These are phyloP conservation scores for Ecdyonurus torrentis DNA, from an alignment of 2,888 invertebrate genomes.

Conservation along the genomic window DNA sequence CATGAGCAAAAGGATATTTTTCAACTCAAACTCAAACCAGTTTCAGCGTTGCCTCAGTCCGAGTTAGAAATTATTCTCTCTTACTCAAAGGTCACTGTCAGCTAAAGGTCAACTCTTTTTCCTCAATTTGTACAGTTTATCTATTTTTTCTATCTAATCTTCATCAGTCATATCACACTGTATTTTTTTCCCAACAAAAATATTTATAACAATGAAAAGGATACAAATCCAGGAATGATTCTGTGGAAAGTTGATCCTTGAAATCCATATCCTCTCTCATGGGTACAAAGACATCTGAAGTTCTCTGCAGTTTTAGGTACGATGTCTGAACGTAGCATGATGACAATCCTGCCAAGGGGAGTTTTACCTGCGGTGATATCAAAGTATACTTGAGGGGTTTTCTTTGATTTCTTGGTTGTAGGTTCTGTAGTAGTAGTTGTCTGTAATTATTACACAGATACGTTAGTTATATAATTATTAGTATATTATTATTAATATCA, in stretches of 20 bases:
- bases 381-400: slow-evolving; percentile 87
- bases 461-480: too few species aligned
- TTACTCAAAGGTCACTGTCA: too few species aligned
- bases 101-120: too few species aligned
- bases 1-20: too few species aligned
- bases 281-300: slow-evolving; percentile 81
- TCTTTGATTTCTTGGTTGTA: slow-evolving; percentile 29
- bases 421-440: slow-evolving; percentile 16
- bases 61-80: too few species aligned
- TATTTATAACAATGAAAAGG: slow-evolving; percentile 28
- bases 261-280: slow-evolving; percentile 93
- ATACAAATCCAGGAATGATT: slow-evolving; percentile 97
- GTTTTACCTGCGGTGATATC: slow-evolving; percentile 85
- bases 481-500: too few species aligned
- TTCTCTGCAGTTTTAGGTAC: slow-evolving; percentile 93
- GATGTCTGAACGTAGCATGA: slow-evolving; percentile 80
- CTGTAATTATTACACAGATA: slow-evolving; percentile 9
- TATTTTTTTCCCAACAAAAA: too few species aligned
- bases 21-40: too few species aligned
- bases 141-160: too few species aligned
- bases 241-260: slow-evolving; percentile 82
- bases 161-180: too few species aligned
- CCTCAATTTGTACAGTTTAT: too few species aligned
- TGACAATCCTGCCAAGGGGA: slow-evolving; percentile 75
- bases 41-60: too few species aligned